Evolutionary conservation across 2,888 invertebrate genomes (phyloP).

Genomic region (Platypus cylindrus): DNA sequence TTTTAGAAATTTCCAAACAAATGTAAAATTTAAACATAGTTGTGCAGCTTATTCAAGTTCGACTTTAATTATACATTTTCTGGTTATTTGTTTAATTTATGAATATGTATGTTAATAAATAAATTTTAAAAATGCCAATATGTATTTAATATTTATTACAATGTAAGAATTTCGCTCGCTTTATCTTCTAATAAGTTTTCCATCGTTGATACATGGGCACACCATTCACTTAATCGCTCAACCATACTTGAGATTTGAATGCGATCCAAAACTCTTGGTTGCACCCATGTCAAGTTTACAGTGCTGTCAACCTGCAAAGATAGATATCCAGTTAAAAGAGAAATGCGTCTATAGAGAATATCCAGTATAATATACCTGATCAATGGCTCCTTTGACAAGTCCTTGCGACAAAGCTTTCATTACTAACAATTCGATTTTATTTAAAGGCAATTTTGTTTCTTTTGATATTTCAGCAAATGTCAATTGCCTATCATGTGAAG

Average conservation of each 20-base stretch:
- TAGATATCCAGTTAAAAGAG: background rate
- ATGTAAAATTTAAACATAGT: no score
- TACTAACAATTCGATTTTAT: slow-evolving; percentile 86
- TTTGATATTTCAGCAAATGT: slow-evolving; percentile 82
- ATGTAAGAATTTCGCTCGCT: slow-evolving; percentile 66
- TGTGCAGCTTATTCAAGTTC: no score
- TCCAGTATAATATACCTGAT: slow-evolving; percentile 78
- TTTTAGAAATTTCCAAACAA: no score
- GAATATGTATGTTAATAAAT: no score
- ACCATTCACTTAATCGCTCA: slow-evolving; percentile 57
- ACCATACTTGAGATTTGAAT: slow-evolving; percentile 59
- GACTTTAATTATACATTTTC: no score
- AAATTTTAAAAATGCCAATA: no score
- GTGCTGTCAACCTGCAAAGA: slow-evolving; percentile 37
- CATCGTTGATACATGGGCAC: slow-evolving; percentile 60
- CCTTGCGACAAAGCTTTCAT: slow-evolving; percentile 97
- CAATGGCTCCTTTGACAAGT: slow-evolving; percentile 86
- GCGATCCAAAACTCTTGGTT: slow-evolving; percentile 64
- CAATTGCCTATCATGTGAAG: slow-evolving; percentile 74
- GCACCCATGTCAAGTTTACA: slow-evolving; percentile 76
- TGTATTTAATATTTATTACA: slow-evolving; percentile 35
- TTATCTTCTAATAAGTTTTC: slow-evolving; percentile 58
- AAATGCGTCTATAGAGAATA: no score
- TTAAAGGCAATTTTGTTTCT: slow-evolving; percentile 69
- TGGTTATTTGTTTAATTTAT: no score